These are phyloP conservation scores for Gari tellinella DNA, from an alignment of 2,888 invertebrate species.

Conservation along the genomic window DNA sequence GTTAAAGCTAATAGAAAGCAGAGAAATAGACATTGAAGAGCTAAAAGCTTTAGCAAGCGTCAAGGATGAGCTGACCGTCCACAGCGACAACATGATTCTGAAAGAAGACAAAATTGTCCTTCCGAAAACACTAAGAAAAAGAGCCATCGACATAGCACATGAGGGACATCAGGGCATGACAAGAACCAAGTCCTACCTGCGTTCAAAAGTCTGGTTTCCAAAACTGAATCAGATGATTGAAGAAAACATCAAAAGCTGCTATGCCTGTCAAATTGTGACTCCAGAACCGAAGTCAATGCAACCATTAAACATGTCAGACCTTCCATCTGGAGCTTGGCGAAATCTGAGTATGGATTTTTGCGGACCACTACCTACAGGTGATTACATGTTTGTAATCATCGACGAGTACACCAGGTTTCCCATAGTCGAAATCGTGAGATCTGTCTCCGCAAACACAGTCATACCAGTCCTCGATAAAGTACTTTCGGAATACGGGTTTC, in stretches of 20 bases:
- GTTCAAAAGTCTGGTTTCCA: conserved; percentile 52
- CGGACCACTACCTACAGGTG: conserved; percentile 50
- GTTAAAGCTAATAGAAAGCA: conserved; percentile 25
- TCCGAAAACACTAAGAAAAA: conserved; percentile 38
- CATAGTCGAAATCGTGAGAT: conserved; percentile 49
- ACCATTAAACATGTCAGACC: conserved; percentile 40
- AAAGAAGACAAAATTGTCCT: conserved; percentile 32
- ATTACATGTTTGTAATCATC: conserved; percentile 51
- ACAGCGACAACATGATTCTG: conserved; percentile 35
- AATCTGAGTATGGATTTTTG: conserved; percentile 52
- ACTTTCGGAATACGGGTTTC: conserved; percentile 54
- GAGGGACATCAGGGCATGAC: conserved; percentile 63
- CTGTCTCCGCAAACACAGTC: conserved; percentile 38
- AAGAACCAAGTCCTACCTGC: conserved; percentile 45
- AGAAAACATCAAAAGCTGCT: conserved; percentile 32
- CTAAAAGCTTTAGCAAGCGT: conserved; percentile 1
- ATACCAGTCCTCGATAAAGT: conserved; percentile 38
- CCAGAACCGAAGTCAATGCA: conserved; percentile 18
- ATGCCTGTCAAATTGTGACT: conserved; percentile 44
- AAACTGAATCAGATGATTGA: conserved; percentile 36
- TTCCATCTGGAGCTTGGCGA: conserved; percentile 55
- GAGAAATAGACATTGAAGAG: conserved; percentile 40
- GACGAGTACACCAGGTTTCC: conserved; percentile 63
- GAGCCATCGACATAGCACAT: no score
- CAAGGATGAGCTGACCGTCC: conserved; percentile 27